Conservation (phyloP, 2,113 vertebrate genomes). For the Willisornis vidua region DNA sequence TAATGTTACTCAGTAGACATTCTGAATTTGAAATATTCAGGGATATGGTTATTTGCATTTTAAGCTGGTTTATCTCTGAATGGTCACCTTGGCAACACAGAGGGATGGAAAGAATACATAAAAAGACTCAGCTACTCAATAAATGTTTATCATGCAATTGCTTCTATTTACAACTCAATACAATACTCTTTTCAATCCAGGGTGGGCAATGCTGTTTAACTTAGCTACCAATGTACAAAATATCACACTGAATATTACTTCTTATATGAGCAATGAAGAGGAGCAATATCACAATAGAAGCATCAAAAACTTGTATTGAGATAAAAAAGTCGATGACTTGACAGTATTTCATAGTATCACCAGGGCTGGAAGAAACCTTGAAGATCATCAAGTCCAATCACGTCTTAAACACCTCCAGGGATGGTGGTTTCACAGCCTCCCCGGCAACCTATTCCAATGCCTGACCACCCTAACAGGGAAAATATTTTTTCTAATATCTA, state of each 20-base stretch:
- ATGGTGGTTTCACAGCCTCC: background rate
- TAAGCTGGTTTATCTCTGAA: conserved; percentile 34
- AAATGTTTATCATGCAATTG: conserved; percentile 12
- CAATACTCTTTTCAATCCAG: background rate
- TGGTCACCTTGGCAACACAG: conserved; percentile 35
- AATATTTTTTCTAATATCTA: background rate
- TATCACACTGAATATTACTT: background rate
- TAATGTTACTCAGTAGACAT: conserved; percentile 26
- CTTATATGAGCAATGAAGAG: background rate
- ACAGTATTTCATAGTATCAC: background rate
- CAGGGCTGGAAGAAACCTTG: background rate
- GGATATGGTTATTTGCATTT: conserved; percentile 40
- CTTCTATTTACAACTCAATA: background rate
- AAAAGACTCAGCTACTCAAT: background rate
- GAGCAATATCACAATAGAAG: background rate
- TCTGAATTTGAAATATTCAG: conserved; percentile 38
- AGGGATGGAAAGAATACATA: background rate
- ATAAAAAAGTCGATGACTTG: background rate
- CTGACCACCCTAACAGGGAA: background rate
- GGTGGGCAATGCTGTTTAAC: background rate
- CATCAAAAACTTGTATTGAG: background rate
- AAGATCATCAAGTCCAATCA: background rate
- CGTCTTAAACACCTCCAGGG: background rate
- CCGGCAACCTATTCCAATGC: background rate
- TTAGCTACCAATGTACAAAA: background rate